Percentiles rank a stretch among this genome's conserved stretches.
phyloP scores from a whole-genome alignment of 92 coral and sea anemone species.

The Porites cylindrica region DNA sequence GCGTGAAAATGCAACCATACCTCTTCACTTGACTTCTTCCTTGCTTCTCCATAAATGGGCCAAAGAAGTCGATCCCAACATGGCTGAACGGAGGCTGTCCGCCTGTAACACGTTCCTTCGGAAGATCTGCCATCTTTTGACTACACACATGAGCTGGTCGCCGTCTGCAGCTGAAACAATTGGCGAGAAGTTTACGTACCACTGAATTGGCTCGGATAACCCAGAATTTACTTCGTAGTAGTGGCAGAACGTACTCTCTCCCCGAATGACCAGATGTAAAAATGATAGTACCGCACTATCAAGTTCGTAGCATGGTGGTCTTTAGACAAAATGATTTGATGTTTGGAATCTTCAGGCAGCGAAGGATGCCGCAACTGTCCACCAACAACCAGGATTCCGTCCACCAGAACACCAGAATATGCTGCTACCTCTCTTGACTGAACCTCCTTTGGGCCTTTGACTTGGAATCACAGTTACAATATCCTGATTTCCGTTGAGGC shows the following conservation, averaged over 20 bases:
- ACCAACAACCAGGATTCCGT: slow-evolving; percentile 48
- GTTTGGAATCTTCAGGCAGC: slow-evolving; percentile 24
- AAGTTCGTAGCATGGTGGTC: slow-evolving; percentile 54
- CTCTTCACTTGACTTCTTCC: slow-evolving; percentile 67
- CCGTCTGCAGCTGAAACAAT: slow-evolving; percentile 63
- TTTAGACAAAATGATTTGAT: slow-evolving; percentile 40
- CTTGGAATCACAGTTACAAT: no score
- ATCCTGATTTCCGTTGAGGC: no score
- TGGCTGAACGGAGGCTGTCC: slow-evolving; percentile 59
- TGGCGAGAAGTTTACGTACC: slow-evolving; percentile 29
- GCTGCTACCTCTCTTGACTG: slow-evolving; percentile 22
- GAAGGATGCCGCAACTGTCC: slow-evolving; percentile 46
- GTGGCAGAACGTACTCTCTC: slow-evolving; percentile 57
- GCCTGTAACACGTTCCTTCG: slow-evolving; percentile 53
- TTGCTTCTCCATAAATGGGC: slow-evolving; percentile 57
- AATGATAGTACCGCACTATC: slow-evolving; percentile 50
- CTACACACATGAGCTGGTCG: slow-evolving; percentile 57
- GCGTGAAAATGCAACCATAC: slow-evolving; percentile 49
- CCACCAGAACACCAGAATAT: slow-evolving; percentile 7
- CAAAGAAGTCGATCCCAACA: slow-evolving; percentile 68
- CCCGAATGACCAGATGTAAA: slow-evolving; percentile 63
- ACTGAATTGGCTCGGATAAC: slow-evolving; percentile 49
- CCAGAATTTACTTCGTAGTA: slow-evolving; percentile 58
- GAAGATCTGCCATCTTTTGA: slow-evolving; percentile 77
- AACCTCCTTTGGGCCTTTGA: neutral